Evolutionary conservation across 2,113 vertebrate species (phyloP), one percentile per base, ranked within the genome.

Genomic region (Perognathus longimembris): DNA sequence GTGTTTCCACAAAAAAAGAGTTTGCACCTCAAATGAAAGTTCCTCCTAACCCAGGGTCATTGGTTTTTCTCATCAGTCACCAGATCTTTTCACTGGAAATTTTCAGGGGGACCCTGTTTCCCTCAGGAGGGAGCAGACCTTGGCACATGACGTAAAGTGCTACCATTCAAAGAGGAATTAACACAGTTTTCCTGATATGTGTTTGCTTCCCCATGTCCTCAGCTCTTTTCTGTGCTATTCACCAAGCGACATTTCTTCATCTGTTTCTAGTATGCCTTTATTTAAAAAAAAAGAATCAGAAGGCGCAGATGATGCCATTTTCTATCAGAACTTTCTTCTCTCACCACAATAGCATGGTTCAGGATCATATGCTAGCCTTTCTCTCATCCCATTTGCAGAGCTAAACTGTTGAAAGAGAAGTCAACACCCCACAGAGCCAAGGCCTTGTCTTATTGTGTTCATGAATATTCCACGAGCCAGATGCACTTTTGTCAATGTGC

Each of bases 401-500:
- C 79, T n/a, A 85, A 93, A 78, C 34, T 24, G 66, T 66, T 83
- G 42, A 50, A 91, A 95, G 74, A 20, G 59, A 28, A 67, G 32
- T 76, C 75, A 94, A 80, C 7, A 61, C 38, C 76, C 59, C 50
- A 79, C 63, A 42, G 57, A 87, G 64, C 12, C 61, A 66, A 91
- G 34, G n/a, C 7, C 21, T 70, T 59, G 9, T n/a, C 40, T 42
- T 30, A 93, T 74, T 79, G 74, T 89, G 96, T 87, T 38, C 82
- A 93, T 95, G 69, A 77, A 94, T 88, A 88, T 79, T 89, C 93
- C n/a, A 86, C 85, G 18, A 86, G 57, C 38, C 81, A 94, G 42
- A 66, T 87, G 80, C 26, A 88, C 91, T 90, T 91, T 94, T 83
- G 54, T 91, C 57, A n/a, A 66, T 78, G 50, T 70, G 5, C 67